Evolutionary conservation across 2,888 invertebrate genomes (phyloP).

Genomic region (Leucania comma): DNA sequence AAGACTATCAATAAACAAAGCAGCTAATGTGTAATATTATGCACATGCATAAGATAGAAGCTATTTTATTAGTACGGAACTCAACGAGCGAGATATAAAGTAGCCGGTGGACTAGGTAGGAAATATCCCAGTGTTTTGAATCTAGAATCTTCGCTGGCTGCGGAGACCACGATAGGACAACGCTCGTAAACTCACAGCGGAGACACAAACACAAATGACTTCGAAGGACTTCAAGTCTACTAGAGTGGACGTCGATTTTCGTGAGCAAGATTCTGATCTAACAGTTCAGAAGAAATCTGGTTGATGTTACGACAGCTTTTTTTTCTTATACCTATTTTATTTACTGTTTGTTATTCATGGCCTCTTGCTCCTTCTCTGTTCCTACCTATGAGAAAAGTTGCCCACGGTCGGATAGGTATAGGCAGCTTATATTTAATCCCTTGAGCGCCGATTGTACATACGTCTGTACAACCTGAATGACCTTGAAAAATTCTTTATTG

Average conservation of each 20-base stretch:
- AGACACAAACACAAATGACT: conserved; percentile 85
- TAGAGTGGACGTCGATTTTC: conserved; percentile 59
- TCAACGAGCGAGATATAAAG: conserved; percentile 76
- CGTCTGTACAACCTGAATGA: too few species aligned
- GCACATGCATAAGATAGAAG: conserved; percentile 68
- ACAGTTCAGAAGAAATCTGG: background rate
- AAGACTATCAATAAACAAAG: conserved; percentile 43
- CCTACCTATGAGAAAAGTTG: background rate
- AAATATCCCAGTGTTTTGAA: conserved; percentile 83
- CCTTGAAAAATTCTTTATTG: too few species aligned
- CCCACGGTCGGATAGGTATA: background rate
- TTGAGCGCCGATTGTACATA: too few species aligned
- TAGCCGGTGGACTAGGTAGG: conserved; percentile 72
- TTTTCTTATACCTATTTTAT: background rate
- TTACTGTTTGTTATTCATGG: background rate
- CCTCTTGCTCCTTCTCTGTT: background rate
- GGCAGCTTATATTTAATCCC: too few species aligned
- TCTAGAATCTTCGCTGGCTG: conserved; percentile 85
- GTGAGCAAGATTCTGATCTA: background rate
- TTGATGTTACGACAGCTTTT: background rate
- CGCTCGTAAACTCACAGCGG: conserved; percentile 85
- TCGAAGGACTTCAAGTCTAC: conserved; percentile 67
- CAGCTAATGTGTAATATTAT: conserved; percentile 68
- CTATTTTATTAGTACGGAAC: conserved; percentile 80
- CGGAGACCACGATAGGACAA: conserved; percentile 85